Conservation (phyloP, 2,888 invertebrate species). For the Apotomis capreana region DNA sequence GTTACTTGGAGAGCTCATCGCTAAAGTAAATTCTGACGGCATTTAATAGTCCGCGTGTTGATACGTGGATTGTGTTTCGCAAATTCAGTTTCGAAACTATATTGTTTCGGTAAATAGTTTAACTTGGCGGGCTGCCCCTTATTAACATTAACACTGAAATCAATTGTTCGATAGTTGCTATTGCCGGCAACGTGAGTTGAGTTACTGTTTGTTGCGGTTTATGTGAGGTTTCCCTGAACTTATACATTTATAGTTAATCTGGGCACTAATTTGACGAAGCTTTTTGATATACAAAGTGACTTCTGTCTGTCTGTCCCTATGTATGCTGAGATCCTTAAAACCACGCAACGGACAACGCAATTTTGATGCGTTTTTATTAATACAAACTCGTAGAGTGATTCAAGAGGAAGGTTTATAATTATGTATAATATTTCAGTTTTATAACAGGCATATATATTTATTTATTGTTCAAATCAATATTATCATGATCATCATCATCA, state of each 20-base stretch:
- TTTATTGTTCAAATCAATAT: no score
- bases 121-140: slow-evolving; percentile 12
- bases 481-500: no score
- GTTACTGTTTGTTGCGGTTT: background rate
- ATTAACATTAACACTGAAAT: slow-evolving; percentile 2
- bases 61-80: slow-evolving; percentile 20
- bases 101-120: slow-evolving; percentile 21
- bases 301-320: no score
- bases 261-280: no score
- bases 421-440: no score
- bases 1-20: background rate
- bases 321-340: no score
- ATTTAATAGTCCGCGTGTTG: slow-evolving; percentile 7
- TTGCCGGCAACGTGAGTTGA: slow-evolving; percentile 19
- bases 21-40: slow-evolving; percentile 16
- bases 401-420: no score
- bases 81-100: slow-evolving; percentile 22
- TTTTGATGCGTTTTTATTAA: no score
- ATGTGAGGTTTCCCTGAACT: slow-evolving; percentile 18
- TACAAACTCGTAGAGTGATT: no score
- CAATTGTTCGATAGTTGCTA: background rate
- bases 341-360: no score
- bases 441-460: no score
- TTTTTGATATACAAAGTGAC: no score
- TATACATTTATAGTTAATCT: background rate